Evolutionary conservation across 2,888 invertebrate species (phyloP).

Genomic region (Incurvaria masculella): DNA sequence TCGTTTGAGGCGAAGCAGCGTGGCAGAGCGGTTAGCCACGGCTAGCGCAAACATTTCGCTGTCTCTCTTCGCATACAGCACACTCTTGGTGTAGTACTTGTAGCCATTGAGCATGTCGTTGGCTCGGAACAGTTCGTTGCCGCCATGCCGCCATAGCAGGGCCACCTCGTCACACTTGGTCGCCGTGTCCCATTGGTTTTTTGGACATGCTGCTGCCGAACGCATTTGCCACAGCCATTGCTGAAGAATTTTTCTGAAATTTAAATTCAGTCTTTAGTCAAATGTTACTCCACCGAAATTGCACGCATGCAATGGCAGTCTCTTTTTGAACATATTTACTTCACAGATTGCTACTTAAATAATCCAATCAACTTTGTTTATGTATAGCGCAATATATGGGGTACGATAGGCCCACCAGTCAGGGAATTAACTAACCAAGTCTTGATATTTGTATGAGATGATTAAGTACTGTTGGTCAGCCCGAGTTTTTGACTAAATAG

Average conservation of each 20-base stretch:
- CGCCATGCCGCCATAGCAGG: conserved; percentile 42
- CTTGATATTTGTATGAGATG: too few species aligned
- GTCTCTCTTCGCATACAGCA: conserved; percentile 53
- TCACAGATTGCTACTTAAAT: too few species aligned
- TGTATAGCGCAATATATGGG: too few species aligned
- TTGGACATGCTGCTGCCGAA: conserved; percentile 27
- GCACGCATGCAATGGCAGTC: too few species aligned
- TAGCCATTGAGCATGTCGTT: conserved; percentile 52
- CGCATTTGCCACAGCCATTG: conserved; percentile 43
- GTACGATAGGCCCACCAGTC: too few species aligned
- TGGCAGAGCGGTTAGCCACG: conserved; percentile 67
- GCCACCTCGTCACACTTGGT: conserved; percentile 37
- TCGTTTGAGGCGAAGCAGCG: conserved; percentile 55
- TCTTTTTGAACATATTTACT: too few species aligned
- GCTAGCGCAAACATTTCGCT: conserved; percentile 60
- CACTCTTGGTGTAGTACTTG: conserved; percentile 60
- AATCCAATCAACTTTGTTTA: too few species aligned
- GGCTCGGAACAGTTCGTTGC: conserved; percentile 57
- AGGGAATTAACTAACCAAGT: too few species aligned
- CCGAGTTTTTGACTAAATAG: too few species aligned
- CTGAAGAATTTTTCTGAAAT: conserved; percentile 22
- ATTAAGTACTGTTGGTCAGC: too few species aligned
- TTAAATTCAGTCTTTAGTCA: too few species aligned
- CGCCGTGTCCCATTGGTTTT: conserved; percentile 29
- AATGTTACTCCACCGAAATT: too few species aligned